These are phyloP conservation scores for Habropoda laboriosa DNA, from an alignment of 1,140 invertebrate species.

Conservation along the genomic window DNA sequence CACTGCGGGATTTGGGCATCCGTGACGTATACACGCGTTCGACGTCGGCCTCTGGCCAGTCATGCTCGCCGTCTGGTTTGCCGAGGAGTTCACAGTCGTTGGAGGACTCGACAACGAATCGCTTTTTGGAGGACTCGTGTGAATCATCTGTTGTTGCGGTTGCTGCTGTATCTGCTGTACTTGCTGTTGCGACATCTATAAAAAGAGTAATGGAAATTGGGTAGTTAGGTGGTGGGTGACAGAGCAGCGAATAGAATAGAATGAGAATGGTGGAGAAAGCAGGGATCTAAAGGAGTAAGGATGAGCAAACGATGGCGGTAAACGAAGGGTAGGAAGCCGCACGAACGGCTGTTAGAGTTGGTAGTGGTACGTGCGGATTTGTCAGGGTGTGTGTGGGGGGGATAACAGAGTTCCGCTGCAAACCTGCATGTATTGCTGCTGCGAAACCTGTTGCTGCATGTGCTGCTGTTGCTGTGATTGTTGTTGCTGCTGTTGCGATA, in stretches of 20 bases:
- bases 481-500: conserved; percentile 77
- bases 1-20: conserved; percentile 94
- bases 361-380: too few species aligned
- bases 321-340: background rate
- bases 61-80: conserved; percentile 77
- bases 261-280: too few species aligned
- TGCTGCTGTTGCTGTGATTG: conserved; percentile 74
- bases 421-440: conserved; percentile 81
- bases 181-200: conserved; percentile 73
- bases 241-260: too few species aligned
- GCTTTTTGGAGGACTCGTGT: conserved; percentile 77
- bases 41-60: conserved; percentile 81
- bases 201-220: too few species aligned
- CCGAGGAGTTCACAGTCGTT: conserved; percentile 68
- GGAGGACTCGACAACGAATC: conserved; percentile 76
- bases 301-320: background rate
- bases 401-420: conserved; percentile 41
- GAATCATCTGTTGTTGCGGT: conserved; percentile 77
- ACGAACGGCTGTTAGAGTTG: too few species aligned
- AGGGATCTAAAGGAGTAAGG: too few species aligned
- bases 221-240: too few species aligned
- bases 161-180: conserved; percentile 69
- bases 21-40: conserved; percentile 92
- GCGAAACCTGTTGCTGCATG: conserved; percentile 81
- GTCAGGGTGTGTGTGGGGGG: too few species aligned